Conservation (phyloP, 2,888 invertebrate species). For the Calliopum simillimum region DNA sequence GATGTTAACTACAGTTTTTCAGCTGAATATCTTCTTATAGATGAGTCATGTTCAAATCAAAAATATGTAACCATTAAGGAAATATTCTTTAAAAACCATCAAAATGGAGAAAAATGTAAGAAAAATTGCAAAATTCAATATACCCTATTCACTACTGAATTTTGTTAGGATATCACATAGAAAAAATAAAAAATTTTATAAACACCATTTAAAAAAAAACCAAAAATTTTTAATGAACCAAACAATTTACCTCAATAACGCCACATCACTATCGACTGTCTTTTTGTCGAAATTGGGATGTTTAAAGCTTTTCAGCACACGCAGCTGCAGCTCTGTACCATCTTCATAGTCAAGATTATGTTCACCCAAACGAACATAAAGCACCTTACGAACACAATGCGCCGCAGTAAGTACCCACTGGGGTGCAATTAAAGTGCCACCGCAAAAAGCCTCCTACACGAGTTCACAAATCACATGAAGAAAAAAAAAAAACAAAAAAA, state of each 20-base stretch:
- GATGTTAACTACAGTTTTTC: too few relatives aligned
- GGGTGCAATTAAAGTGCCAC: conserved; percentile 84
- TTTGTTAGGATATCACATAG: too few relatives aligned
- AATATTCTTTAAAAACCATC: too few relatives aligned
- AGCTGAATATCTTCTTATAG: too few relatives aligned
- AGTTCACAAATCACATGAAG: not conserved
- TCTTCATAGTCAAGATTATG: conserved; percentile 82
- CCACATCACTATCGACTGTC: conserved; percentile 94
- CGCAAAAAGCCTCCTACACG: conserved; percentile 86
- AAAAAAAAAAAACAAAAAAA: not conserved
- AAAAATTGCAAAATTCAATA: too few relatives aligned
- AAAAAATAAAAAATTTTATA: too few relatives aligned
- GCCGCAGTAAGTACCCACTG: conserved; percentile 90
- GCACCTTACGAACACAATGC: conserved; percentile 82
- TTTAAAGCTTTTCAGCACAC: conserved; percentile 78
- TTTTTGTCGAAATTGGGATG: conserved; percentile 89
- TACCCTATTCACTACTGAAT: too few relatives aligned
- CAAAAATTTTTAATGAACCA: too few relatives aligned
- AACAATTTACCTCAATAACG: conserved; percentile 77
- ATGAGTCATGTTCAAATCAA: too few relatives aligned
- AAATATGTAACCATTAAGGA: too few relatives aligned
- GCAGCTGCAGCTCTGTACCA: conserved; percentile 82
- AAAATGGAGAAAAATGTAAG: too few relatives aligned
- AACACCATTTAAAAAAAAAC: too few relatives aligned
- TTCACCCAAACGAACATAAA: conserved; percentile 87